Evolutionary conservation across 2,113 vertebrate genomes (phyloP).

Genomic region (Ictalurus punctatus): DNA sequence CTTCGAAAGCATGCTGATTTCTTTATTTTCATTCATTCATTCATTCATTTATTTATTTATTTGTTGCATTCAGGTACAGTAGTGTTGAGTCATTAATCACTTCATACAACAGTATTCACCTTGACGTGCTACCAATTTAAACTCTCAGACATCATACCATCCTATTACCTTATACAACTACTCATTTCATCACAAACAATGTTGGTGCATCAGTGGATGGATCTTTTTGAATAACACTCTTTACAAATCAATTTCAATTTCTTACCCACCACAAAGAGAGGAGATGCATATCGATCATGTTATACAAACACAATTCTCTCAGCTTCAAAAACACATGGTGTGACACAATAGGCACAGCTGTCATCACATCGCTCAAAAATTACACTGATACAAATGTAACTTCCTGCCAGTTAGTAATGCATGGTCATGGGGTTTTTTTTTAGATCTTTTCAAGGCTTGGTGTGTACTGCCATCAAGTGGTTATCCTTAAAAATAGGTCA

Average conservation of each 20-base stretch:
- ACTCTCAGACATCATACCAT: conserved; percentile 36
- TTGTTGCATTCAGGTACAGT: background rate
- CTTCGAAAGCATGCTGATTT: background rate
- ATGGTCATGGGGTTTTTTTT: background rate
- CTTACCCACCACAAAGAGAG: conserved; percentile 48
- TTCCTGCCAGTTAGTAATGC: conserved; percentile 16
- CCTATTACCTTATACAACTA: conserved; percentile 44
- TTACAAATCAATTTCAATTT: conserved; percentile 59
- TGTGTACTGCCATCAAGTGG: conserved; percentile 53
- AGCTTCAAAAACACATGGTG: conserved; percentile 46
- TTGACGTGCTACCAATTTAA: conserved; percentile 13
- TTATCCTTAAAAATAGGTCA: conserved; percentile 39
- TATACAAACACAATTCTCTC: conserved; percentile 54
- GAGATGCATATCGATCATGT: conserved; percentile 55
- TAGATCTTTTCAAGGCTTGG: conserved; percentile 19
- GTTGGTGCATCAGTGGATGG: conserved; percentile 38
- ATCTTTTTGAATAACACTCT: conserved; percentile 52
- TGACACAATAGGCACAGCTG: conserved; percentile 48
- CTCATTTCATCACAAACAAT: conserved; percentile 49
- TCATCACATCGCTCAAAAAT: conserved; percentile 45
- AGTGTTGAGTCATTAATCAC: conserved; percentile 14
- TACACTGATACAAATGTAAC: conserved; percentile 50
- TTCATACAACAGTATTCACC: conserved; percentile 31
- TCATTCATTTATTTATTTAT: background rate
- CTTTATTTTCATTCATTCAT: background rate